These are phyloP conservation scores for Icerya purchasi DNA, from an alignment of 2,888 invertebrate genomes.

Conservation along the genomic window DNA sequence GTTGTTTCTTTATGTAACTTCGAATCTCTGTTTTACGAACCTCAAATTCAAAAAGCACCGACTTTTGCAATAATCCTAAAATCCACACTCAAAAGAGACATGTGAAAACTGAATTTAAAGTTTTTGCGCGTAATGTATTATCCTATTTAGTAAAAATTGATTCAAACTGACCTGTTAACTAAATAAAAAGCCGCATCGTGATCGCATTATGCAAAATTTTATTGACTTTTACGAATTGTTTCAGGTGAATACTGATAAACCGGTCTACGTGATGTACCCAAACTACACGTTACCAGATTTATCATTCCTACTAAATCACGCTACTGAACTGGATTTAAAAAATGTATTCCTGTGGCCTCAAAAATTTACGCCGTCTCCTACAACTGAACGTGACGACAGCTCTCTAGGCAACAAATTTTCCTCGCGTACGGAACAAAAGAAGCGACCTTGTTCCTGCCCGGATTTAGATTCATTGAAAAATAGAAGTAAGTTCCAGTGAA, in stretches of 20 bases:
- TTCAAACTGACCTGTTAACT: neutral
- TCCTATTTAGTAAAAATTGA: no score
- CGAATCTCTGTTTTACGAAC: no score
- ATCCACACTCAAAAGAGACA: no score
- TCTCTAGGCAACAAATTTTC: slow-evolving; percentile 15
- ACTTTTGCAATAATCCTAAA: no score
- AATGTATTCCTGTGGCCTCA: slow-evolving; percentile 57
- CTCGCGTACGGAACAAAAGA: slow-evolving; percentile 24
- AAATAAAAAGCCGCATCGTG: no score
- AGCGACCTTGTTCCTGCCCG: slow-evolving; percentile 54
- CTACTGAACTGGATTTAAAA: slow-evolving; percentile 28
- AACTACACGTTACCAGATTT: slow-evolving; percentile 76
- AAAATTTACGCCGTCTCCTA: slow-evolving; percentile 27
- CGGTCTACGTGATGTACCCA: slow-evolving; percentile 74
- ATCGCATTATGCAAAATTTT: no score
- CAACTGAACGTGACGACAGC: slow-evolving; percentile 20
- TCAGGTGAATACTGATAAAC: slow-evolving; percentile 26
- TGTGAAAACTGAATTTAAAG: no score
- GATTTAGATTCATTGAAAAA: slow-evolving; percentile 61
- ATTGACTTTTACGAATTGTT: neutral
- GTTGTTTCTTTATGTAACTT: no score
- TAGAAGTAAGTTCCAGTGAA: slow-evolving; percentile 31
- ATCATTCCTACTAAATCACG: slow-evolving; percentile 43
- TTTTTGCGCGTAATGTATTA: no score
- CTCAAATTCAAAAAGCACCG: no score